Evolutionary conservation across 2,888 invertebrate genomes (phyloP), one percentile per base, ranked within the genome.

Genomic region (Tillus elongatus): DNA sequence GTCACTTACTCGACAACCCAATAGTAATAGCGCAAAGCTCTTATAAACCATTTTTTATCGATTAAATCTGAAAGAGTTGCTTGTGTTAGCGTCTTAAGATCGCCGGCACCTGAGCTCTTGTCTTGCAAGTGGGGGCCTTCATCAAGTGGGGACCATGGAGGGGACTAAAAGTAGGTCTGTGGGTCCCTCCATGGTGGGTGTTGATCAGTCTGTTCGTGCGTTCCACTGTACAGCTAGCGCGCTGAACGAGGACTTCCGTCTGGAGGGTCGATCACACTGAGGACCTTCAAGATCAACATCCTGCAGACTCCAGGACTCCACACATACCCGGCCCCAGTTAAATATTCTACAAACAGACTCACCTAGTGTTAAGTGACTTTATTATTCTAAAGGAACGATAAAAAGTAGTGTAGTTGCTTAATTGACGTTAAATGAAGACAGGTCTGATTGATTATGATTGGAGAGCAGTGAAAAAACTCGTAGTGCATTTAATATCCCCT

Each of bases 171-270:
- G 60, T 61, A 61, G 61, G 61, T 61, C 61, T 61, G 56, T 61
- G 57, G 61, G 61, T 61, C 58, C 56, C 50, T 42, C 51, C 53
- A 52, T 53, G 58, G 61, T 61, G 60, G 61, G 61, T 61, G 61
- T 59, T 56, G 51, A 57, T 60, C 53, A 61, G 61, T 61, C 54
- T 54, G 56, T 54, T 54, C 56, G 56, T 57, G 58, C 56, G 54
- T 53, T 54, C 52, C 54, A 58, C 52, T 55, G n/a, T n/a, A n/a
- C n/a, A n/a, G 53, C 51, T 55, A 53, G 51, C 52, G 55, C 56
- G 53, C 55, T 53, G 53, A 54, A 53, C 51, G 47, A 51, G 50
- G 53, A 57, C 56, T 56, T 57, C 57, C 57, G 57, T 40, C 34
- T 46, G 51, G 54, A 56, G 54, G 53, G 57, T 57, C 56, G 54